Base-by-base conservation (phyloP, 30 jellyfish, hydroid and myxozoan genomes). In the Sanderia malayensis region DNA sequence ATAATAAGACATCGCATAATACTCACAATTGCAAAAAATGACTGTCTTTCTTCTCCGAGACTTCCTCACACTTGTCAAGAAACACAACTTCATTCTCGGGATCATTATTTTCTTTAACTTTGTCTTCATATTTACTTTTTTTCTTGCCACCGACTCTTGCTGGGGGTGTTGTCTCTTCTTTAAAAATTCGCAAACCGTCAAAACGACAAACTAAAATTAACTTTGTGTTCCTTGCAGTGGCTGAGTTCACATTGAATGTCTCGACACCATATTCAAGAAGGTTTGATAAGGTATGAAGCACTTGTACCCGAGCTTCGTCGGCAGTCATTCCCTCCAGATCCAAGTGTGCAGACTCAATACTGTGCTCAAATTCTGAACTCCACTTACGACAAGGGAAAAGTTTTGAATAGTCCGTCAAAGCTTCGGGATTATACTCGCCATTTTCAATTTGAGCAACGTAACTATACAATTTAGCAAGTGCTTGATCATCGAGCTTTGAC, bases 341-440 rank as follows among this genome's bases (percentile, higher is more conserved):
- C 69, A 92, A 66, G 44, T 92, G 99, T 1, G 70, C 78, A 0
- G 91, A 65, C 61, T 92, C 99, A 0, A 85, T 92, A 19, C 13
- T 57, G 23, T 82, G 89, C 59, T 92, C 86, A 37, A 92, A 77
- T 41, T 84, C 96, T 4, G 71, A 57, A 19, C 83, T 47, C 99
- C 99, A 92, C 31, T 67, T 75, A 21, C 37, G 82, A 59, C 87
- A 83, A 11, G 94, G 95, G 26, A 84, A 33, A 6, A 84, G 52
- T 8, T 57, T 61, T 30, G 94, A 79, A 70, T 92, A 92, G 2
- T 84, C 88, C 31, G 96, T 94, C 44, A 80, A 29, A 28, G 88
- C 29, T n/a, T 84, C 95, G 0, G 95, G 97, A 59, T 69, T 60
- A 71, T 86, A 92, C 20, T 92, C 99, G 4, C 99, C 99, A 68